Evolutionary conservation across 2,888 invertebrate species (phyloP), one percentile per base, ranked within the genome.

Genomic region (Nebria salina): DNA sequence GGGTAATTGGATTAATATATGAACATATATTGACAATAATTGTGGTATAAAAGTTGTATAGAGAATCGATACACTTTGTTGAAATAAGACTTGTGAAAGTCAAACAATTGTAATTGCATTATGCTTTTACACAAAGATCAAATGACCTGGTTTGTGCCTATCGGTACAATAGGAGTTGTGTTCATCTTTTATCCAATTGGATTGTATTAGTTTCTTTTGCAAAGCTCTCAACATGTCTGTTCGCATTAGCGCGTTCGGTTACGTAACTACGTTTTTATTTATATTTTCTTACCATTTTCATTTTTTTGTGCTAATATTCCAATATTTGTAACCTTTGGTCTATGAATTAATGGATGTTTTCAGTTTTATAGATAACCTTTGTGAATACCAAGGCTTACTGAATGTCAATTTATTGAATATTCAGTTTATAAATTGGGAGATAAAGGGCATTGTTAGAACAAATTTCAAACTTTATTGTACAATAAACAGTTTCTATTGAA

Each of bases 401-500:
- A 54, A 54, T 54, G 54, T 54, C 54, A 54, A 54, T 54, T 54
- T 54, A 54, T 54, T 54, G 54, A 54, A 54, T 54, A 54, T 54
- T 54, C 54, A 13, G 54, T 54, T 54, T 54, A 7, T 54, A 54
- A 54, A 54, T 8, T 54, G 54, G 34, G 34, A 34, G 2, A 34
- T 54, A 54, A 54, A 54, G 54, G 54, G 54, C 54, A 54, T 54
- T 54, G 54, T 54, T 54, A 54, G 8, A 8, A 54, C 4, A 54
- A 54, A 7, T 2, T 54, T 54, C 54, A 54, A 54, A 54, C 54
- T 11, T 6, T 11, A 54, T 54, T 34, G 34, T 34, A 54, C 54
- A 43, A 43, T 43, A 43, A 43, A 43, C 43, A 54, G 54, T 54
- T 54, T 54, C 11, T 13, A 54, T 34, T 34, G 54, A 54, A 54